Conservation (phyloP, 64 coral and sea anemone species). For the Dendrophyllia cribrosa region DNA sequence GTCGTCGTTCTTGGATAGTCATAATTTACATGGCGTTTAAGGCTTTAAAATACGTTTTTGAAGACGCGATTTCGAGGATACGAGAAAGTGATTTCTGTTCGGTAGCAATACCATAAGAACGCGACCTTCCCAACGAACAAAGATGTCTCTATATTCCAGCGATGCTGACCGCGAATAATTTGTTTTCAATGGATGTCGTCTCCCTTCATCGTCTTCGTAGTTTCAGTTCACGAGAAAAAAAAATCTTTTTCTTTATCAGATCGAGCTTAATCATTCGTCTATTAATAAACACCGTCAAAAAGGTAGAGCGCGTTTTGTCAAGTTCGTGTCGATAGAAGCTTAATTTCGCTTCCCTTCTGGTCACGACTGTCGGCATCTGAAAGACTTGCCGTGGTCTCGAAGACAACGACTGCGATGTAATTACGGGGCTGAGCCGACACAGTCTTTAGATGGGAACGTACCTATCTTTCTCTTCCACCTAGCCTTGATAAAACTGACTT, state of each 20-base stretch:
- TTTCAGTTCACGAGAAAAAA: too few relatives aligned
- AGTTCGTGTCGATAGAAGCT: too few relatives aligned
- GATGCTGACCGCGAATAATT: not conserved
- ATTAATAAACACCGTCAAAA: too few relatives aligned
- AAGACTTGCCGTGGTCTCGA: slow-evolving; percentile 2
- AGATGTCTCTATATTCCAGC: not conserved
- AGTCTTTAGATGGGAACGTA: not conserved
- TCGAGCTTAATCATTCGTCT: too few relatives aligned
- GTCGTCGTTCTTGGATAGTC: not conserved
- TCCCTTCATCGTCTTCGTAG: not conserved
- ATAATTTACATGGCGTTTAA: not conserved
- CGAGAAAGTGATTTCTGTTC: too few relatives aligned
- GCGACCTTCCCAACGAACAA: not conserved
- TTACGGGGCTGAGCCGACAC: not conserved
- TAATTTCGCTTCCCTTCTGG: too few relatives aligned
- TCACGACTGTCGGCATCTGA: slow-evolving; percentile 9
- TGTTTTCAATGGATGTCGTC: not conserved
- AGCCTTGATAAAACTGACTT: not conserved
- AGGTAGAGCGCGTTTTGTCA: too few relatives aligned
- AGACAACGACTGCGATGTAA: not conserved
- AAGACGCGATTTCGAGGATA: not conserved
- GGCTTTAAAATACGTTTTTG: too few relatives aligned
- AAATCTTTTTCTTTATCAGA: too few relatives aligned
- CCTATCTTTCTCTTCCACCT: not conserved
- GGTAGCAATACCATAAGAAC: not conserved